Base-by-base conservation (phyloP, 2,113 vertebrate species). In the Ellobius talpinus region DNA sequence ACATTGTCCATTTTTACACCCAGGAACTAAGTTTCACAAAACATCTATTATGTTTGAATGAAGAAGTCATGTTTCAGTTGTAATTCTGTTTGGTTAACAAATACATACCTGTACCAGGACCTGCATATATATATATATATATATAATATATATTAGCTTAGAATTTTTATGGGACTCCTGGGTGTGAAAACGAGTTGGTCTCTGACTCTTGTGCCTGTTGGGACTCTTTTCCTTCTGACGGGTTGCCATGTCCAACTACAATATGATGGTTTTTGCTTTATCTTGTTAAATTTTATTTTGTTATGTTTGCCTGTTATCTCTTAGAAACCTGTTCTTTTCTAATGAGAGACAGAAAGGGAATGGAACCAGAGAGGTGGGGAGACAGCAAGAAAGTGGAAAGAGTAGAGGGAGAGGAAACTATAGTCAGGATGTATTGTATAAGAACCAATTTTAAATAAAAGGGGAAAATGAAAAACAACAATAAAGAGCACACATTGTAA, bases 401-500 rank as follows among this genome's bases (percentile, higher is more conserved):
- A n/a, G 33, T 4, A n/a, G 5, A 58, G 14, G 52, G n/a, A 61
- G 14, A 1, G n/a, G 24, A 63, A 31, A 63, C 58, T 84, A 63
- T 63, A 63, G 31, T 42, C 39, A 42, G 14, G n/a, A 29, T 26
- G 63, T 2, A 42, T 42, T 63, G n/a, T 42, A 84, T 29, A 84
- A 16, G 19, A 29, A 63, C 29, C n/a, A 31, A 63, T 63, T 42
- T 61, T 84, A 13, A 63, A 19, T 42, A 29, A 84, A 61, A 84
- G 24, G 33, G 23, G 36, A 1, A 42, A 84, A 82, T 26, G 21
- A 24, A 82, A 58, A 76, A 42, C 7, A 16, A 23, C 8, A 81
- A 68, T 65, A 96, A 89, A 68, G 65, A 96, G 95, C 76, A 29
- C 4, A 50, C n/a, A 6, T n/a, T 39, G 11, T 84, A 66, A 81